Conservation (phyloP, 2,888 invertebrate species). For the Leucophora obtusa region DNA sequence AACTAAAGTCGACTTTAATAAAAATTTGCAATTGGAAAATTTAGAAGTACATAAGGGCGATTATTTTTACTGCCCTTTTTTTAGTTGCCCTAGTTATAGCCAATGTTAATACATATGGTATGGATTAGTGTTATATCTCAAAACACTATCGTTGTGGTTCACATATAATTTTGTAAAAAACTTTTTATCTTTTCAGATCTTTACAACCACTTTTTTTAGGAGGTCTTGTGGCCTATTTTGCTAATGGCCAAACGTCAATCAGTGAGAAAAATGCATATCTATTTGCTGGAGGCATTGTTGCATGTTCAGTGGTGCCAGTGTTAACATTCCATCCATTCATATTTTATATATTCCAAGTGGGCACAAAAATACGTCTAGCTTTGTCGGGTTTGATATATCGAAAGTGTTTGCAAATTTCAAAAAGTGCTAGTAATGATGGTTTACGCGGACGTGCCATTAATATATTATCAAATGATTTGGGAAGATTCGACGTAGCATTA, state of each 20-base stretch:
- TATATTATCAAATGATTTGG: slow-evolving; percentile 96
- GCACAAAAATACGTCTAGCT: slow-evolving; percentile 85
- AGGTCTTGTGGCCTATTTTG: slow-evolving; percentile 84
- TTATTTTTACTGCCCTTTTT: no score
- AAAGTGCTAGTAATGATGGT: slow-evolving; percentile 90
- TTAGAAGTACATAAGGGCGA: no score
- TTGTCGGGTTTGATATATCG: slow-evolving; percentile 87
- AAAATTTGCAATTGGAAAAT: no score
- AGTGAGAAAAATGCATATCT: slow-evolving; percentile 82
- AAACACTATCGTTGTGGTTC: no score
- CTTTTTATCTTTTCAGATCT: slow-evolving; percentile 79
- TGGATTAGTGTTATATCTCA: no score
- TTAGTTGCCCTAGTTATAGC: no score
- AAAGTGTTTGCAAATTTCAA: slow-evolving; percentile 85
- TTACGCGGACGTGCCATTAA: slow-evolving; percentile 89
- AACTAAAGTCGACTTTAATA: no score
- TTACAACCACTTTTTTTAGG: slow-evolving; percentile 84
- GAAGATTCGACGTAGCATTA: slow-evolving; percentile 93
- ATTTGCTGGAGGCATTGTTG: slow-evolving; percentile 84
- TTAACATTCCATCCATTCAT: slow-evolving; percentile 86
- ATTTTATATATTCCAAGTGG: slow-evolving; percentile 84
- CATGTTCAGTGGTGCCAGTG: slow-evolving; percentile 80
- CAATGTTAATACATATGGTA: no score
- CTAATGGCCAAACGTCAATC: slow-evolving; percentile 79
- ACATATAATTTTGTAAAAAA: no score